A percentile compares a stretch with the other conserved stretches of the same genome.
These are phyloP conservation scores for Pachypanchax playfairii DNA, from an alignment of 2,113 vertebrate genomes.

Conservation along the genomic window DNA sequence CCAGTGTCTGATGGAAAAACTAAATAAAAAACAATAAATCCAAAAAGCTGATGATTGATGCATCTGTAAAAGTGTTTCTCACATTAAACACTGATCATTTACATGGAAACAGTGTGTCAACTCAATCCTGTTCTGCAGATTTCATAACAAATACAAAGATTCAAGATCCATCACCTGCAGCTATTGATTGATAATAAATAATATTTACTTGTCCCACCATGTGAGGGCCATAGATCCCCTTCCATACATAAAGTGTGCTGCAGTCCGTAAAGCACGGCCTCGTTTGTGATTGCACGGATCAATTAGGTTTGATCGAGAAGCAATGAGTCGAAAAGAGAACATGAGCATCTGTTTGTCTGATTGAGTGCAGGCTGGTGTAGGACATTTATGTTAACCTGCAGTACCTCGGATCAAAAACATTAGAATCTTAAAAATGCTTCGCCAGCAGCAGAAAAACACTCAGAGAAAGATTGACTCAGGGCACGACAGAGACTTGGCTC, in stretches of 20 bases:
- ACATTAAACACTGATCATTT: neutral
- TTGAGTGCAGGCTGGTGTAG: neutral
- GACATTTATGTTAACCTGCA: slow-evolving; percentile 51
- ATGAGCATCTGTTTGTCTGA: slow-evolving; percentile 8
- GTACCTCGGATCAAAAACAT: slow-evolving; percentile 62
- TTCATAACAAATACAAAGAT: neutral
- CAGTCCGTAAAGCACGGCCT: slow-evolving; percentile 61
- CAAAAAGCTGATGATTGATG: neutral
- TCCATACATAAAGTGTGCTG: slow-evolving; percentile 59
- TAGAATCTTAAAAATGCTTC: slow-evolving; percentile 62
- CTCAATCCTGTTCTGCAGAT: neutral
- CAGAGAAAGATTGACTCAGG: slow-evolving; percentile 63
- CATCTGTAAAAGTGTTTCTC: neutral
- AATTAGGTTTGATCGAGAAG: slow-evolving; percentile 23
- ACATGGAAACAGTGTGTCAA: neutral
- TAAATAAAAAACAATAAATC: no score
- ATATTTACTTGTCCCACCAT: neutral
- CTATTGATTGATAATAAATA: neutral
- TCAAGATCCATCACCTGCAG: neutral
- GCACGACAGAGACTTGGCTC: slow-evolving; percentile 50
- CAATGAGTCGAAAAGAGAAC: neutral
- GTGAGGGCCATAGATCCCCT: slow-evolving; percentile 68
- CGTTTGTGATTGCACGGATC: slow-evolving; percentile 76
- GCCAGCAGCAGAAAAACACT: slow-evolving; percentile 57
- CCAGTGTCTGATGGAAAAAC: no score